phyloP scores from a whole-genome alignment of 2,113 vertebrate species.

The Perca schrenkii region DNA sequence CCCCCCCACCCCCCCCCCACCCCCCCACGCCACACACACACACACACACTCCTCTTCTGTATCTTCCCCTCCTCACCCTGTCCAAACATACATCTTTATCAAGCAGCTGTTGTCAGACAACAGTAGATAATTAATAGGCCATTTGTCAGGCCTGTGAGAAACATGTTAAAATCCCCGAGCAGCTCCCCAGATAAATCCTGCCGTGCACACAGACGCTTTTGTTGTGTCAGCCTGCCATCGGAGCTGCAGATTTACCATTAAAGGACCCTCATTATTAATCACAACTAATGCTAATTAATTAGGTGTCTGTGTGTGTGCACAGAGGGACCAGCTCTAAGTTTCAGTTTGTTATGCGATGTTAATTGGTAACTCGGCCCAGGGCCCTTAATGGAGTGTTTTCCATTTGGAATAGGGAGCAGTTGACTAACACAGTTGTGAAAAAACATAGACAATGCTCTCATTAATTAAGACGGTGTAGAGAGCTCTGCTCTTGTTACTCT shows the following conservation, averaged over 20 bases:
- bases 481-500: slow-evolving; percentile 46
- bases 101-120: slow-evolving; percentile 99
- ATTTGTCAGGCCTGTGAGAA: slow-evolving; percentile 99
- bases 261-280: slow-evolving; percentile 98
- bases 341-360: slow-evolving; percentile 91
- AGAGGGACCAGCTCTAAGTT: slow-evolving; percentile 86
- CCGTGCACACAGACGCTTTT: slow-evolving; percentile 89
- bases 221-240: slow-evolving; percentile 89
- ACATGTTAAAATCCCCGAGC: slow-evolving; percentile 96
- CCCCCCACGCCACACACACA: slow-evolving; percentile 1
- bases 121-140: slow-evolving; percentile 99
- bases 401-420: slow-evolving; percentile 73
- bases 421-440: slow-evolving; percentile 74
- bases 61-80: slow-evolving; percentile 73
- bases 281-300: slow-evolving; percentile 99
- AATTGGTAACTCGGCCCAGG: slow-evolving; percentile 90
- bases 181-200: slow-evolving; percentile 95
- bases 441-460: slow-evolving; percentile 74
- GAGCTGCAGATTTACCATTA: slow-evolving; percentile 94
- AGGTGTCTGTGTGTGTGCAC: slow-evolving; percentile 82
- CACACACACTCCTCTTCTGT: slow-evolving; percentile 27
- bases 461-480: slow-evolving; percentile 81
- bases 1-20: slow-evolving; percentile 12
- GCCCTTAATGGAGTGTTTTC: slow-evolving; percentile 87
- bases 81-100: slow-evolving; percentile 99